Base-by-base conservation (phyloP, 2,888 invertebrate species). In the Dryococelus australis region DNA sequence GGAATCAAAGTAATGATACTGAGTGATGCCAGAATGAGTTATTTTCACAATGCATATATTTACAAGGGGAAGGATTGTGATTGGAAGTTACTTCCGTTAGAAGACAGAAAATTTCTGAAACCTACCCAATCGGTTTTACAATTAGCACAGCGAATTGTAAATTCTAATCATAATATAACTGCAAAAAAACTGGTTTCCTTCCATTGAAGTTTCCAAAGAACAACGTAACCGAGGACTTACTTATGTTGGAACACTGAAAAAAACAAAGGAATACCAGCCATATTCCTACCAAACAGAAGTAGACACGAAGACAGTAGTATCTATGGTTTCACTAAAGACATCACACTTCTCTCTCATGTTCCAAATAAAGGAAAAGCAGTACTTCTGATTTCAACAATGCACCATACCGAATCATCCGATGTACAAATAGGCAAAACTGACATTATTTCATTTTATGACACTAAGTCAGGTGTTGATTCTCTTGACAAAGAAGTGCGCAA, bases 281-380 rank as follows among this genome's bases (percentile, higher is more conserved):
- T 90, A 88, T 91, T 91, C 90, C 88, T 89, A 87, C 90, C 90
- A 84, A 87, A 88, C 27, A 89, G 88, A 87, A 86, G 79, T 43
- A 88, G 88, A 89, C 26, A 51, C 86, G 89, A 86, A 85, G 87
- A 87, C 28, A 88, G 86, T n/a, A 88, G 86, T 90, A 89, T 88
- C 51, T 51, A 51, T 20, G 90, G 88, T 35, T 90, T 88, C 87
- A 89, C 89, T 3, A 35, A 35, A 35, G 2, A 90, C 86, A 85
- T 85, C 28, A 90, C 89, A 10, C 86, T 90, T 84, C 86, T 89
- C 16, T 89, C 16, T 90, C 89, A 89, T 84, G 43, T 84, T n/a
- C 88, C 90, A 85, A 88, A 90, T 89, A 88, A 89, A 89, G 88
- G 87, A 47, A 90, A 90, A 87, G 89, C 90, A 79, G n/a, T n/a